Evolutionary conservation across 2,113 vertebrate genomes (phyloP), one percentile per base, ranked within the genome.

Genomic region (Festucalex cinctus): DNA sequence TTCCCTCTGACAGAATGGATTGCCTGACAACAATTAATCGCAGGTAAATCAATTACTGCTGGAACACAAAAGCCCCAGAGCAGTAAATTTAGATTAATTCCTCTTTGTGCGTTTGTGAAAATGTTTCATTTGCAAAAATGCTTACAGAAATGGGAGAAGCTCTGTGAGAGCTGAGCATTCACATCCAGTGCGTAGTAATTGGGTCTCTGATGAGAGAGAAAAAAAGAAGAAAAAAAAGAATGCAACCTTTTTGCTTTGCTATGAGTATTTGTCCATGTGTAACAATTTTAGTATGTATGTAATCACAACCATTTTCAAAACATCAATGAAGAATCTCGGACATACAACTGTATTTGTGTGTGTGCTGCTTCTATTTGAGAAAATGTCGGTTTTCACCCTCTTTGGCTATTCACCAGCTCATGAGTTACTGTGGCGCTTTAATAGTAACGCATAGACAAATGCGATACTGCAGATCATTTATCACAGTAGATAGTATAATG

Each of bases 401-500:
- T 24, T 3, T 28, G 51, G 13, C 37, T 13, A 65, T 37, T 63
- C 48, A 61, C n/a, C 28, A 9, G 22, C 26, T 57, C 9, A 61
- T 9, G 3, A 13, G 36, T 65, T 59, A 64, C 60, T 62, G 4
- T 22, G 56, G 35, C 9, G 57, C 36, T 26, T 44, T 49, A 66
- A 70, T 68, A 39, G 69, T n/a, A 59, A 73, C 75, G 8, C 32
- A 66, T 71, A 17, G 28, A 66, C 49, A 74, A 70, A 65, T 80
- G 9, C 51, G 26, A 54, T 49, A 53, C 32, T 61, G 43, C 51
- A 14, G 13, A 28, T 12, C 49, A 65, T 77, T 56, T 53, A 69
- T 72, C 66, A 44, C 39, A 14, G 53, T 39, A 66, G 59, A 53
- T 48, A 12, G 59, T 26, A 26, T 62, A 66, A 77, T 66, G 61